phyloP scores from a whole-genome alignment of 2,113 vertebrate species.

The Fukomys damarensis region DNA sequence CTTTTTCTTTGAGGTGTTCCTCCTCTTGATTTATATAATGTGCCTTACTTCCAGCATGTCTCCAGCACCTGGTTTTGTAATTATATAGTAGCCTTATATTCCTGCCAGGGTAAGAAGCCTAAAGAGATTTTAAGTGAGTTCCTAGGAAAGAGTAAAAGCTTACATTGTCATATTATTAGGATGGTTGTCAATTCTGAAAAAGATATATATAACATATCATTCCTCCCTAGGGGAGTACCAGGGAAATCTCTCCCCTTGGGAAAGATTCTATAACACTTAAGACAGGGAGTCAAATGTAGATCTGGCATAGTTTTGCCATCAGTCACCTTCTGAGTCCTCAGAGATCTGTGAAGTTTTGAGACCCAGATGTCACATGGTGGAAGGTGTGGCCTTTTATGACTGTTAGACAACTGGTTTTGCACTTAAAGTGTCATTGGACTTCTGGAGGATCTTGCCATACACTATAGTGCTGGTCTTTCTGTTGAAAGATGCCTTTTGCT shows the following conservation, averaged over 20 bases:
- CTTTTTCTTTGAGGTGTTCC: constrained; percentile 18
- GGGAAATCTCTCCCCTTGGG: neutral
- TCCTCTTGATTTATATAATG: constrained; percentile 13
- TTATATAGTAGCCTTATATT: neutral
- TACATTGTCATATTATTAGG: neutral
- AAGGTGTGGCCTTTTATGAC: neutral
- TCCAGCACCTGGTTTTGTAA: neutral
- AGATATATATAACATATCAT: neutral
- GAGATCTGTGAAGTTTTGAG: neutral
- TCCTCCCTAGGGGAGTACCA: neutral
- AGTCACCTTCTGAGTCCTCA: neutral
- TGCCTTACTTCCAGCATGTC: neutral
- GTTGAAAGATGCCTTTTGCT: neutral
- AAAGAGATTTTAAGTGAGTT: neutral
- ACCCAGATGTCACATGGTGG: neutral
- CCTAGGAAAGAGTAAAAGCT: neutral
- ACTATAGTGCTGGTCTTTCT: neutral
- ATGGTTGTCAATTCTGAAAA: neutral
- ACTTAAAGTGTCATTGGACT: neutral
- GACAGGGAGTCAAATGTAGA: neutral
- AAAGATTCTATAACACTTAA: neutral
- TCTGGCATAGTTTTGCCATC: neutral
- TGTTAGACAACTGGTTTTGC: neutral
- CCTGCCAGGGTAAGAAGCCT: neutral
- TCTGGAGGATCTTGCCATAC: neutral